phyloP scores from a whole-genome alignment of 2,113 vertebrate species.

The Hydrolagus affinis region DNA sequence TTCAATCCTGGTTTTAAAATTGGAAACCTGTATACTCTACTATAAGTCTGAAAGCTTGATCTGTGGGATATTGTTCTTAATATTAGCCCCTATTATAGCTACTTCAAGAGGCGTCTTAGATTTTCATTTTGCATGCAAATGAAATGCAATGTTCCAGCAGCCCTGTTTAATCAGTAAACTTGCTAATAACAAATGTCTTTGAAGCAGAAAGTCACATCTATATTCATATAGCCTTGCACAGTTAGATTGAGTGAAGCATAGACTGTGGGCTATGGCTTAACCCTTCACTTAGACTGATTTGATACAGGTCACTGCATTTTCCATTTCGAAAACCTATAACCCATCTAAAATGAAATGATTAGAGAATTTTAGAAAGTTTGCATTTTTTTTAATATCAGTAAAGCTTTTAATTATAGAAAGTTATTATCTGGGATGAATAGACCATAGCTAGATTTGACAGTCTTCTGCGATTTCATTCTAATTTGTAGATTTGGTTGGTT shows the following conservation, averaged over 20 bases:
- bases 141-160: neutral
- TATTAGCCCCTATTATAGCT: neutral
- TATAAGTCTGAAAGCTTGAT: neutral
- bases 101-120: neutral
- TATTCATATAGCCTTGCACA: neutral
- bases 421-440: neutral
- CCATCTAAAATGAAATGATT: neutral
- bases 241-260: neutral
- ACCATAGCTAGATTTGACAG: neutral
- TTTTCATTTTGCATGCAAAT: neutral
- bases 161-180: neutral
- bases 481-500: neutral
- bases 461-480: neutral
- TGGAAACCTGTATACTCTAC: neutral
- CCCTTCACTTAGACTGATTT: constrained; percentile 1
- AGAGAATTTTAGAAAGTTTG: neutral
- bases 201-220: neutral
- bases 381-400: neutral
- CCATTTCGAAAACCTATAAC: neutral
- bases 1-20: neutral
- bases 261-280: neutral
- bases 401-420: neutral
- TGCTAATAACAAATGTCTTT: neutral
- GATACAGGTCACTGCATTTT: neutral
- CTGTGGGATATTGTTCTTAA: neutral